Percentiles rank a stretch among this genome's conserved stretches.
These are phyloP conservation scores for Ericerus pela DNA, from an alignment of 1,140 invertebrate species.

Conservation along the genomic window DNA sequence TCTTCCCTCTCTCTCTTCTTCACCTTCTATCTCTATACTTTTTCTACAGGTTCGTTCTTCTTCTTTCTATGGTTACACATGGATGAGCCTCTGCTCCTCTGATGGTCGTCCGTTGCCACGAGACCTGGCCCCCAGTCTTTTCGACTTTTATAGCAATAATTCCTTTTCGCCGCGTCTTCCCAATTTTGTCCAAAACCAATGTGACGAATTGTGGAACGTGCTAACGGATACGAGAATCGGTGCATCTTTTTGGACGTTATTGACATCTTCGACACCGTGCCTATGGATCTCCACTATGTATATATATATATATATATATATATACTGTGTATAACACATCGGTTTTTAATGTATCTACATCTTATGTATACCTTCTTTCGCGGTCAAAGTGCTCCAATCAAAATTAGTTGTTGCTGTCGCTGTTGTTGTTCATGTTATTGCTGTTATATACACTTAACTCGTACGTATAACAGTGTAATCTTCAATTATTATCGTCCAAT, in stretches of 20 bases:
- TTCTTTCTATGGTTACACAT: background rate
- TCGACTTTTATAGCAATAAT: too few relatives aligned
- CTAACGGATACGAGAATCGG: background rate
- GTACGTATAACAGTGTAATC: constrained; percentile 3
- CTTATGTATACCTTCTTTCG: too few relatives aligned
- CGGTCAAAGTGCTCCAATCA: constrained; percentile 7
- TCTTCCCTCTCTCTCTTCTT: too few relatives aligned
- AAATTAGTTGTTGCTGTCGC: constrained; percentile 3
- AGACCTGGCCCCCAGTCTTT: constrained; percentile 3
- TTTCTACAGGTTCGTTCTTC: background rate
- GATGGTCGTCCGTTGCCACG: constrained; percentile 5
- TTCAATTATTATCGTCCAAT: constrained; percentile 10
- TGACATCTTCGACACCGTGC: constrained; percentile 1
- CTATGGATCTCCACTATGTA: too few relatives aligned
- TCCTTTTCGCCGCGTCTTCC: background rate
- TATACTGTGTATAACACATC: too few relatives aligned
- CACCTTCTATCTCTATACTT: background rate
- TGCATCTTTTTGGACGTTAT: too few relatives aligned
- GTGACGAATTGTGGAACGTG: constrained; percentile 18
- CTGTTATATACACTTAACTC: too few relatives aligned
- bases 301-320: too few relatives aligned
- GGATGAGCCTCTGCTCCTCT: too few relatives aligned
- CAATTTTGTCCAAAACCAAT: constrained; percentile 15
- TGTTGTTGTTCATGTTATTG: too few relatives aligned
- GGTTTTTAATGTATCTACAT: too few relatives aligned